A percentile compares a stretch with the other conserved stretches of the same genome.
These are phyloP conservation scores for Turritopsis rubra DNA, from an alignment of 30 jellyfish, hydroid and myxozoan species.

Conservation along the genomic window DNA sequence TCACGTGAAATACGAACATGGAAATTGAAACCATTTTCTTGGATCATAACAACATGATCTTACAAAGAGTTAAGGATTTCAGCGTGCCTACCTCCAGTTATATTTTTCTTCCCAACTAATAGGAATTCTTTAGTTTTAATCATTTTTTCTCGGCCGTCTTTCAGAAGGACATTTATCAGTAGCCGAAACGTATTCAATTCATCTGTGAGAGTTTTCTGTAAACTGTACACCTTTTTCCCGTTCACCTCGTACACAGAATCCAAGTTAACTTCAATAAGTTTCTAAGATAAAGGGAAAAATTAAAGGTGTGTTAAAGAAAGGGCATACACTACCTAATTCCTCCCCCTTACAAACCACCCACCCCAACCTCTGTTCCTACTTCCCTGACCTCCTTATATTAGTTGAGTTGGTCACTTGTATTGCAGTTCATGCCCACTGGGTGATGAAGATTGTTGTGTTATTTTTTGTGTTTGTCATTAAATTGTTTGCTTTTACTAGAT, in stretches of 20 bases:
- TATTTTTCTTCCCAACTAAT: conserved; percentile 18
- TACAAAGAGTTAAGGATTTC: neutral
- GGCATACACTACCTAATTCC: too few relatives aligned
- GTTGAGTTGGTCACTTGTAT: too few relatives aligned
- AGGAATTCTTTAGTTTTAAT: conserved; percentile 10
- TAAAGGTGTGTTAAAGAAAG: neutral
- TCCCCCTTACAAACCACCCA: too few relatives aligned
- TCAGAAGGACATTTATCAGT: neutral
- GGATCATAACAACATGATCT: too few relatives aligned
- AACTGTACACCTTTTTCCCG: neutral
- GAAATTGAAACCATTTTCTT: too few relatives aligned
- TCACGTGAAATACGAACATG: too few relatives aligned
- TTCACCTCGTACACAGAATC: conserved; percentile 14
- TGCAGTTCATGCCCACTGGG: too few relatives aligned
- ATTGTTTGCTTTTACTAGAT: too few relatives aligned
- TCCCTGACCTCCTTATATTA: too few relatives aligned
- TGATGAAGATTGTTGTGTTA: too few relatives aligned
- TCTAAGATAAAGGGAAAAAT: neutral
- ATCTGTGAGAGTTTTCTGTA: conserved; percentile 9
- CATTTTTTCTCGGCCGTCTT: conserved; percentile 10
- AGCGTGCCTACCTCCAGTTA: conserved; percentile 13
- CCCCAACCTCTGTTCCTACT: too few relatives aligned
- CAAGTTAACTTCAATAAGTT: conserved; percentile 9
- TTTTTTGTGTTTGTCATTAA: too few relatives aligned
- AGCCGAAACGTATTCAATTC: conserved; percentile 9